A percentile compares a stretch with the other conserved stretches of the same genome.
Conservation (phyloP, 2,113 vertebrate species). For the Spea bombifrons region DNA sequence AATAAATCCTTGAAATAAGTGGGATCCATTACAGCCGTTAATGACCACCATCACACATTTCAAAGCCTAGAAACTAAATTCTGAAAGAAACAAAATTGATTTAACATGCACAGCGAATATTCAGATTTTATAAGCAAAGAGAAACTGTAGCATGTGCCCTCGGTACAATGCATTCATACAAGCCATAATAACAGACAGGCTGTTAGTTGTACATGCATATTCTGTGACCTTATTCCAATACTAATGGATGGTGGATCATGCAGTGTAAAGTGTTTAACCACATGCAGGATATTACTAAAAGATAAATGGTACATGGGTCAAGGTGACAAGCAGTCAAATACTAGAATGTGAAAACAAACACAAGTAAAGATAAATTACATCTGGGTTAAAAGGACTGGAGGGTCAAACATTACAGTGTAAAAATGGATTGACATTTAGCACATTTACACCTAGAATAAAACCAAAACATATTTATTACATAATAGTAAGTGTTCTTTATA, state of each 20-base stretch:
- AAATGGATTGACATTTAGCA: not conserved
- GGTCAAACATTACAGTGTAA: too few relatives aligned
- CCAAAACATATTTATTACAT: not conserved
- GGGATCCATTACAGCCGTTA: slow-evolving; percentile 71
- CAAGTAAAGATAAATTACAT: too few relatives aligned
- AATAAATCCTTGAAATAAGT: slow-evolving; percentile 69
- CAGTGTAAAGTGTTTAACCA: slow-evolving; percentile 58
- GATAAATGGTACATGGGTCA: not conserved
- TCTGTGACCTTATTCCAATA: too few relatives aligned
- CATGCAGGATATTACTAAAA: not conserved
- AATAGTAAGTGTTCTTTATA: too few relatives aligned
- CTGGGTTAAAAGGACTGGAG: too few relatives aligned
- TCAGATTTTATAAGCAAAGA: not conserved
- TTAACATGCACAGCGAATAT: slow-evolving; percentile 6
- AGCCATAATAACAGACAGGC: too few relatives aligned
- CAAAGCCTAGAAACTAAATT: slow-evolving; percentile 69
- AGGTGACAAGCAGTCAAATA: not conserved
- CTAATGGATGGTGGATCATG: too few relatives aligned
- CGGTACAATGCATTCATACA: not conserved
- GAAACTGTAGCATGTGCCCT: slow-evolving; percentile 57
- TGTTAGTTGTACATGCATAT: too few relatives aligned
- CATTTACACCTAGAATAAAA: not conserved
- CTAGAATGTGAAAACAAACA: not conserved
- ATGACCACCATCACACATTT: slow-evolving; percentile 71
- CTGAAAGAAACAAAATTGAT: slow-evolving; percentile 60